A percentile compares a stretch with the other conserved stretches of the same genome.
Conservation (phyloP, 2,888 invertebrate species). For the Glyphotaelius pellucidus region DNA sequence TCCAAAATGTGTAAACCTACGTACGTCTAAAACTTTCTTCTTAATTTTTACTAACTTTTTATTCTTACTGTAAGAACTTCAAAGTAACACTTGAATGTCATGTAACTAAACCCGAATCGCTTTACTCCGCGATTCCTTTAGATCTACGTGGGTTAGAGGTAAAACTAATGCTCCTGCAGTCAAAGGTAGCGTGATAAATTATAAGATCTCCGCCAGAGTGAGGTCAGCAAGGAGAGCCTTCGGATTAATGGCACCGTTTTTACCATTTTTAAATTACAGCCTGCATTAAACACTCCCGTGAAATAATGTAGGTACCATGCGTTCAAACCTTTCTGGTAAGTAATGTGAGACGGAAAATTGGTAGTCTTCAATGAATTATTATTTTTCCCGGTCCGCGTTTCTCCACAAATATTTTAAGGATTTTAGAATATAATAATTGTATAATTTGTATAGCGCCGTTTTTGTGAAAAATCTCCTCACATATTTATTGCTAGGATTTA, state of each 20-base stretch:
- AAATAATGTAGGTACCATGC: not conserved
- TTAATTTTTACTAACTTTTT: not conserved
- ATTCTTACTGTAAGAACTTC: not conserved
- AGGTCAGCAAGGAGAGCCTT: conserved; percentile 35
- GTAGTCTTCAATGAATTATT: not conserved
- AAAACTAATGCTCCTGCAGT: conserved; percentile 58
- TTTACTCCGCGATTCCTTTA: not conserved
- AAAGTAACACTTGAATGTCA: not conserved
- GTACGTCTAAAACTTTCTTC: not conserved
- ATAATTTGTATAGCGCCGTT: too few relatives aligned
- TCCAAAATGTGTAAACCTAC: too few relatives aligned
- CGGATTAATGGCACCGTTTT: conserved; percentile 55
- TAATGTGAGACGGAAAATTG: not conserved
- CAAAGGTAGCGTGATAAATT: conserved; percentile 63
- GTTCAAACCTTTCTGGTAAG: not conserved
- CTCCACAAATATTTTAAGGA: not conserved
- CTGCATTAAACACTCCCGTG: not conserved
- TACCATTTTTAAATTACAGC: conserved; percentile 52
- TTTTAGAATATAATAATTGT: too few relatives aligned
- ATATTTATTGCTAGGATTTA: too few relatives aligned
- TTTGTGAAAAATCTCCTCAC: too few relatives aligned
- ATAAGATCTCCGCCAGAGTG: conserved; percentile 28
- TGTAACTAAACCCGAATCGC: not conserved
- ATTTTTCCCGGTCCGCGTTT: not conserved
- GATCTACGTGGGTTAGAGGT: not conserved